Percentiles rank a stretch among this genome's conserved stretches.
These are phyloP conservation scores for Araneus ventricosus DNA, from an alignment of 1,140 invertebrate species.

Conservation along the genomic window DNA sequence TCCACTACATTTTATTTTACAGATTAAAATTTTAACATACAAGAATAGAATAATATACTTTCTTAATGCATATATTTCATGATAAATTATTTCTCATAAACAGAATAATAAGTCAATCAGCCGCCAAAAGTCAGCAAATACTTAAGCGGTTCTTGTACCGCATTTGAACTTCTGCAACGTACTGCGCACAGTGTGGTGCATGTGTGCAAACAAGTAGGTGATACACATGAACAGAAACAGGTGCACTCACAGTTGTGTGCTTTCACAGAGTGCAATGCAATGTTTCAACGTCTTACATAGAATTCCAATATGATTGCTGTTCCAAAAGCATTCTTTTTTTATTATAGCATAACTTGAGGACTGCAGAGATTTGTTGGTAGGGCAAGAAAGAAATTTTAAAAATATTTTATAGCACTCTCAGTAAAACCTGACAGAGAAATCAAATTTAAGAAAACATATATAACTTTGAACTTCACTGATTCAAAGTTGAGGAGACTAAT, in stretches of 20 bases:
- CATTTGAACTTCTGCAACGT: not conserved
- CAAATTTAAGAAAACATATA: too few species aligned
- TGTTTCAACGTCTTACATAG: not conserved
- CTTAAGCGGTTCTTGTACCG: not conserved
- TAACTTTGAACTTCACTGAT: too few species aligned
- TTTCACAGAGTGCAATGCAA: not conserved
- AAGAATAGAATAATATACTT: not conserved
- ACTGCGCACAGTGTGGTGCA: not conserved
- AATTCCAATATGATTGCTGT: not conserved
- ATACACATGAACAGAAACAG: not conserved
- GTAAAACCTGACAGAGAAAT: too few species aligned
- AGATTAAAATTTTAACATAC: slow-evolving; percentile 7
- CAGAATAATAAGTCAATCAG: not conserved
- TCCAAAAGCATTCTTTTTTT: too few species aligned
- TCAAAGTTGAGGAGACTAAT: too few species aligned
- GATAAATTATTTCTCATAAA: not conserved
- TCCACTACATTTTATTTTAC: not conserved
- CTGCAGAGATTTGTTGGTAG: too few species aligned
- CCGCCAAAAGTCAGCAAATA: not conserved
- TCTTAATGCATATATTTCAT: not conserved
- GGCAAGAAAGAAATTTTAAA: too few species aligned
- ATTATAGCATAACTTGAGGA: too few species aligned
- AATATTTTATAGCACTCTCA: too few species aligned
- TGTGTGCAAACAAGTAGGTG: not conserved
- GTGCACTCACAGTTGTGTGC: not conserved